Percentiles rank a stretch among this genome's conserved stretches.
Conservation (phyloP, 2,888 invertebrate genomes). For the Pyralis farinalis region DNA sequence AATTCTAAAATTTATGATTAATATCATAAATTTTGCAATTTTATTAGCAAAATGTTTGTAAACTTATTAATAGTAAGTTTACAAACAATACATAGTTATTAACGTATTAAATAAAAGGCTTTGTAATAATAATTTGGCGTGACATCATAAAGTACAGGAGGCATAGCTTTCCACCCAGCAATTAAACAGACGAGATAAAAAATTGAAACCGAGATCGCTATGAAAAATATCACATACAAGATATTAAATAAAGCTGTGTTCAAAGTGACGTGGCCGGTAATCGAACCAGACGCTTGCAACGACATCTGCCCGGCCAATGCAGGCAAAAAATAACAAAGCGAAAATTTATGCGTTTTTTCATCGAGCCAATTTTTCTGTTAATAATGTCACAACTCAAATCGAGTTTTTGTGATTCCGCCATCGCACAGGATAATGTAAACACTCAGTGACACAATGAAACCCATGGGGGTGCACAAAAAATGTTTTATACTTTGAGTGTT, state of each 20-base stretch:
- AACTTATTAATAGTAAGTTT: too few relatives aligned
- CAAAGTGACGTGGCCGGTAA: conserved; percentile 60
- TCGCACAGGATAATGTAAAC: conserved; percentile 50
- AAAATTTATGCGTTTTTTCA: conserved; percentile 50
- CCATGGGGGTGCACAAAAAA: conserved; percentile 28
- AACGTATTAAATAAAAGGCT: too few relatives aligned
- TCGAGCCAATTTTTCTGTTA: conserved; percentile 67
- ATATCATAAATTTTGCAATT: too few relatives aligned
- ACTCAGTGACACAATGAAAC: conserved; percentile 50
- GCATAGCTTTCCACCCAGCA: too few relatives aligned
- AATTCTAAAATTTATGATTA: too few relatives aligned
- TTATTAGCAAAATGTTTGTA: too few relatives aligned
- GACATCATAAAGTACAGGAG: too few relatives aligned
- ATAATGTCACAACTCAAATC: conserved; percentile 65
- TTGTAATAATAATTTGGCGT: too few relatives aligned
- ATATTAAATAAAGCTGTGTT: conserved; percentile 68
- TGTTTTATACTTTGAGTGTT: conserved; percentile 38
- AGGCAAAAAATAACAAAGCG: conserved; percentile 58
- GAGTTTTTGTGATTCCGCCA: conserved; percentile 42
- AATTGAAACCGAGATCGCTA: conserved; percentile 28
- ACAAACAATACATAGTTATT: too few relatives aligned
- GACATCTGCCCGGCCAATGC: conserved; percentile 61
- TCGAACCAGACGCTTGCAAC: conserved; percentile 57
- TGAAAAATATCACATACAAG: conserved; percentile 56
- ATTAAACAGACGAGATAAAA: too few relatives aligned